Conservation (phyloP, 2,888 invertebrate species). For the Eupithecia tripunctaria region DNA sequence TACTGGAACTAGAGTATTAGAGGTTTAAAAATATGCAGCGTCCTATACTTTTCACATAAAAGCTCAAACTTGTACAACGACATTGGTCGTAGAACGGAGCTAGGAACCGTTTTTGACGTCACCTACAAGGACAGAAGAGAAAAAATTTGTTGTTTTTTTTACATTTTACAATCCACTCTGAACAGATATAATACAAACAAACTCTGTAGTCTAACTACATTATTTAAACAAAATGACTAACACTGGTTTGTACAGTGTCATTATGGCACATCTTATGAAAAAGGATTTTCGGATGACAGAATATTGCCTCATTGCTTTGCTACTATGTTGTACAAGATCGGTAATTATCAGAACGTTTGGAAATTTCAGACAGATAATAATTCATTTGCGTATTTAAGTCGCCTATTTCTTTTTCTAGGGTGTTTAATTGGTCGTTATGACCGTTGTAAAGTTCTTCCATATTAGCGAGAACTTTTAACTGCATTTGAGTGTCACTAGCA, state of each 20-base stretch:
- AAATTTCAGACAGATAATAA: constrained; percentile 86
- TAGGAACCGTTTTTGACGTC: neutral
- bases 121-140: neutral
- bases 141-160: neutral
- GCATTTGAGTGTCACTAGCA: constrained; percentile 90
- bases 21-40: neutral
- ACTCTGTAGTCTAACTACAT: constrained; percentile 66
- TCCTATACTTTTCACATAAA: neutral
- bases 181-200: constrained; percentile 57
- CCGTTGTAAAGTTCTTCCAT: constrained; percentile 88
- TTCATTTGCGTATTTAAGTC: constrained; percentile 87
- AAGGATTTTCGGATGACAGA: constrained; percentile 15
- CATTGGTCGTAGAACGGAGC: neutral
- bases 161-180: constrained; percentile 48
- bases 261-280: constrained; percentile 60
- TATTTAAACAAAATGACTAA: constrained; percentile 55
- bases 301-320: neutral
- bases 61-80: neutral
- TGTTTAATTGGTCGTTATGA: constrained; percentile 85
- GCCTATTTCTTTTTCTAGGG: constrained; percentile 86
- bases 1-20: neutral
- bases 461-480: constrained; percentile 88
- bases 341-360: constrained; percentile 85
- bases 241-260: constrained; percentile 44
- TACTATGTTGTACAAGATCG: constrained; percentile 84